Base-by-base conservation (phyloP, 2,797 vertebrate genomes). In the Bradypodion pumilum region DNA sequence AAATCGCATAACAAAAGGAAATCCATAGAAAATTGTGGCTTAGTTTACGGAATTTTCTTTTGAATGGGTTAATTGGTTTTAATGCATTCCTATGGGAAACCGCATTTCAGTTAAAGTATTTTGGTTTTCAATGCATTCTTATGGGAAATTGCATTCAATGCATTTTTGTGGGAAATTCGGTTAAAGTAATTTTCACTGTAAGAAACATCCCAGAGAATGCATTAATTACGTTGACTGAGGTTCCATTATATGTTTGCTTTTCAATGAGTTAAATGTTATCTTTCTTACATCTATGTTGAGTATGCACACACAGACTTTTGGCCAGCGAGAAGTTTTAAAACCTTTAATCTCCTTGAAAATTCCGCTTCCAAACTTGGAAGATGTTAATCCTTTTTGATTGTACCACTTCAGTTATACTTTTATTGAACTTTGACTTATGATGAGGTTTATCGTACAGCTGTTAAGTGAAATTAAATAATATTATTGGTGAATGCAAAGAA, bases 311-410 rank as follows among this genome's bases (percentile, higher is more conserved):
- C 68, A 82, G 59, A 73, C 74, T 4, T 0, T 77, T 72, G 44
- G 74, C 72, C 83, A 25, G 0, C 0, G 52, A 73, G 6, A 85
- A 82, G 73, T 8, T 49, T 49, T n/a, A 59, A 69, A 85, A 49
- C 0, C 0, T 3, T 70, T 56, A 37, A 74, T 90, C 9, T 0
- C 0, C 66, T 78, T 80, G 16, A 86, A n/a, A 77, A 16, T 78
- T 80, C 76, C 60, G 52, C 70, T 83, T 89, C 90, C 87, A 73
- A 73, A 65, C 25, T 88, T 81, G 74, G 60, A 90, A 86, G 65
- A 60, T n/a, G 15, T 66, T 72, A 77, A 82, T 13, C 29, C 78
- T 15, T n/a, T n/a, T 88, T 66, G 85, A 1, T 40, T 75, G 76
- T 40, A 29, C 29, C 37, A 25, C 86, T 86, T 76, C 29, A 59